These are phyloP conservation scores for Clupea harengus DNA, from an alignment of 2,113 vertebrate species.

Conservation along the genomic window DNA sequence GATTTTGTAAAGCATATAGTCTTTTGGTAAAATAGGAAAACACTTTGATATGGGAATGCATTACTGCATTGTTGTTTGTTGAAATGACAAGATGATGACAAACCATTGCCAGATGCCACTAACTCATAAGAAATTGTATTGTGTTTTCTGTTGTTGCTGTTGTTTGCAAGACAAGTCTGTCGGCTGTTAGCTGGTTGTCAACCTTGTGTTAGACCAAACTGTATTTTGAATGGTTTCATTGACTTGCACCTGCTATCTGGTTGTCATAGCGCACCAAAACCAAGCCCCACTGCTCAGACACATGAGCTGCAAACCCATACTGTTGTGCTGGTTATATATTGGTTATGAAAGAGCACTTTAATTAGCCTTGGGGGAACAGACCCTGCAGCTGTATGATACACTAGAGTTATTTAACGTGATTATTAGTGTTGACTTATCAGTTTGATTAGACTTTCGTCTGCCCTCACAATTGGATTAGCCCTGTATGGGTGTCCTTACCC, in stretches of 20 bases:
- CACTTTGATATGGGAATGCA: neutral
- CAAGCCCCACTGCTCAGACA: neutral
- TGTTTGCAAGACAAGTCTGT: neutral
- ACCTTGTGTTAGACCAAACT: neutral
- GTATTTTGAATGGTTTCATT: neutral
- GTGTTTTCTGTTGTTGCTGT: neutral
- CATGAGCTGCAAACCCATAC: neutral
- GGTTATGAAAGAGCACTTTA: neutral
- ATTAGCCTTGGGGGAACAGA: constrained; percentile 6
- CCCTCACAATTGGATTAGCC: neutral
- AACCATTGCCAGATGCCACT: no score
- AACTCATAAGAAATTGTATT: no score
- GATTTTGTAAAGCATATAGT: neutral
- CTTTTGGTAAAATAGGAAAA: neutral
- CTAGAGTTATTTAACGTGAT: neutral
- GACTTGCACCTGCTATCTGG: neutral
- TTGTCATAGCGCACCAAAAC: neutral
- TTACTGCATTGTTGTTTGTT: neutral
- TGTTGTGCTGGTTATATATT: neutral
- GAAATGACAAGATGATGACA: no score
- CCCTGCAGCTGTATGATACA: neutral
- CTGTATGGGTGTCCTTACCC: neutral
- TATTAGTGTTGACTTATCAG: neutral
- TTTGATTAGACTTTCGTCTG: neutral
- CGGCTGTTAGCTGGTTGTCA: neutral